Evolutionary conservation across 1,140 invertebrate species (phyloP), one percentile per base, ranked within the genome.

Genomic region (Saccostrea cuccullata): DNA sequence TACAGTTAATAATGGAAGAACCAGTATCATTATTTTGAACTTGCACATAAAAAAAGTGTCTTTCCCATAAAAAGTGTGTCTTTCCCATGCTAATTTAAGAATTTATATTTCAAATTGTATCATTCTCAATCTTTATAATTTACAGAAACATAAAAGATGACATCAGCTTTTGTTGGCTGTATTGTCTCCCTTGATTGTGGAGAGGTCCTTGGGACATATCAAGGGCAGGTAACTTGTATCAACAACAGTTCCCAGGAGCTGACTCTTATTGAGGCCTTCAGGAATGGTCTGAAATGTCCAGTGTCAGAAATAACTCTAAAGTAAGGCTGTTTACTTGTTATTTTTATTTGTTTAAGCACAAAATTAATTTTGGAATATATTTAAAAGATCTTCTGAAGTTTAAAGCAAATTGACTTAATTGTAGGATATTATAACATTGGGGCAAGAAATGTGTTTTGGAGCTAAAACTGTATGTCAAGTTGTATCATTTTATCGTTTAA

Each of bases 141-240:
- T 84, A 13, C 82, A 84, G 82, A 15, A 77, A 26, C 30, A 55
- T 70, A 17, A 40, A 85, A 40, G 64, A 89, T 89, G 89, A 47
- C 64, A 67, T 73, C 89, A 55, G 84, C 85, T 70, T 89, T 87
- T 85, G 86, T 97, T 85, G 97, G 97, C 73, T 97, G 96, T 92
- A 96, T 96, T 70, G 97, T 98, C 85, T 97, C 97, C n/a, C 96
- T 98, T 60, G 97, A 97, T 92, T 97, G 97, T 93, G 96, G 96
- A 0, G 96, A 97, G 82, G 94, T 95, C 60, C 92, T 97, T 56
- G 97, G 97, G 30, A 96, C 96, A 86, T 97, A 97, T 93, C 97
- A 98, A 94, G 98, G 98, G 26, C 96, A 97, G 92, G 97, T 98
- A 86, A 94, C 96, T 36, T 96, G 96, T 92, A 96, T 97, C 17